Base-by-base conservation (phyloP, 2,888 invertebrate genomes). In the Dyspetes luteomarginatus region DNA sequence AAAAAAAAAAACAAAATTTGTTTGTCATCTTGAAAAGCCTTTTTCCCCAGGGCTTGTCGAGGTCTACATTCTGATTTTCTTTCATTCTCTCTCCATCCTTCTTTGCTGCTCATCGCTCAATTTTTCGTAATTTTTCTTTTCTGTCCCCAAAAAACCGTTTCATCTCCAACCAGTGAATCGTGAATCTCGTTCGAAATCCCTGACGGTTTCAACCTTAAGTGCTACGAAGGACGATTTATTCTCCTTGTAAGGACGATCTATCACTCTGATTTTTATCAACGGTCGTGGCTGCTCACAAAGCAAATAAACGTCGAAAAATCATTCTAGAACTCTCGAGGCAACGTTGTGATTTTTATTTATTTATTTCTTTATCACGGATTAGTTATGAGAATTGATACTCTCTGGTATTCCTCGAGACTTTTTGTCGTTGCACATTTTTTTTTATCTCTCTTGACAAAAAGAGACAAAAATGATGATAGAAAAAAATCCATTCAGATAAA, bases 11-110 rank as follows among this genome's bases (percentile, higher is more conserved):
- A 75, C 55, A 55, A 78, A 45, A 78, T 79, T 65, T 68, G 55
- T 55, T 60, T 71, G 55, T 15, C 30, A 48, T 22, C 52, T 48
- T 79, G 64, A 41, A 77, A 79, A 84, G 75, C 67, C 74, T 50
- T 76, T 81, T 79, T 62, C 28, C 68, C 17, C 3, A 55, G 12
- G n/a, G 2, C 24, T 5, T 50, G 26, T 17, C 24, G 41, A 3
- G 4, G 2, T 24, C 58, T 24, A 22, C 5, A 22, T 67, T 60
- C 43, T 55, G 48, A 58, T 71, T 75, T 58, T 68, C n/a, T 36
- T 48, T 68, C 52, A 26, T 45, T 48, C 43, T 19, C 55, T 68
- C 22, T 68, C 48, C 43, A 65, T 67, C 45, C 28, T 69, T 24
- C 45, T 17, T 17, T 17, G 48, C 17, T 48, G 15, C 48, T 48